Evolutionary conservation across 2,113 vertebrate species (phyloP).

Genomic region (Oncorhynchus masou): DNA sequence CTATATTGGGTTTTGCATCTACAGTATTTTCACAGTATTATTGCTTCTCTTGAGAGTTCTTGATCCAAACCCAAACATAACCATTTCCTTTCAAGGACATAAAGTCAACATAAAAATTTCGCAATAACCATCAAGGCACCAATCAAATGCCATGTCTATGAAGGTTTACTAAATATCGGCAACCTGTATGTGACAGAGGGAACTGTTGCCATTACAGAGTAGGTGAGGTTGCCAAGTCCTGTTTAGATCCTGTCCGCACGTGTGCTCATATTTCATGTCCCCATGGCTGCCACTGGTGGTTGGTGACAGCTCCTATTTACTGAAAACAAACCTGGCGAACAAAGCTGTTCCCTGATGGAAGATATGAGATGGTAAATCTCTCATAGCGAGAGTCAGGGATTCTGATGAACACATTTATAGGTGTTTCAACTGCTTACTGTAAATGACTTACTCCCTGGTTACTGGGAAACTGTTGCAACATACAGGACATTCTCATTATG

Average conservation of each 20-base stretch:
- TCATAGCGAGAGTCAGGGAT: conserved; percentile 6
- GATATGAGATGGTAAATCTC: conserved; percentile 58
- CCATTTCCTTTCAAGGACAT: background rate
- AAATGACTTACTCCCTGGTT: conserved; percentile 3
- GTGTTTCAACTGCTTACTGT: background rate
- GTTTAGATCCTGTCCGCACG: conserved; percentile 46
- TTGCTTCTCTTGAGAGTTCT: background rate
- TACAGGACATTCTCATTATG: conserved; percentile 11
- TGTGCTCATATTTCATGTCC: conserved; percentile 57
- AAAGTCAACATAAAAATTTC: background rate
- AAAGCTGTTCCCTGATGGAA: conserved; percentile 45
- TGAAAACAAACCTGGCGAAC: conserved; percentile 57
- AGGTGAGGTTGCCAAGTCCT: conserved; percentile 40
- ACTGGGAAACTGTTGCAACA: background rate
- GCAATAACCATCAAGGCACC: no score
- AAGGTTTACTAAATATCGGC: background rate
- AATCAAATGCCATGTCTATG: background rate
- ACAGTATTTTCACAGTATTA: background rate
- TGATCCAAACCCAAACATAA: background rate
- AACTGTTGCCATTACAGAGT: conserved; percentile 4
- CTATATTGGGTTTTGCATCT: background rate
- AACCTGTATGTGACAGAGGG: conserved; percentile 19
- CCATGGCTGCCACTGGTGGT: conserved; percentile 30
- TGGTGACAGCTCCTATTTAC: conserved; percentile 62
- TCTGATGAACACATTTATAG: background rate